A percentile compares a stretch with the other conserved stretches of the same genome.
These are phyloP conservation scores for Dipodomys ordii DNA, from an alignment of 2,113 vertebrate genomes.

Conservation along the genomic window DNA sequence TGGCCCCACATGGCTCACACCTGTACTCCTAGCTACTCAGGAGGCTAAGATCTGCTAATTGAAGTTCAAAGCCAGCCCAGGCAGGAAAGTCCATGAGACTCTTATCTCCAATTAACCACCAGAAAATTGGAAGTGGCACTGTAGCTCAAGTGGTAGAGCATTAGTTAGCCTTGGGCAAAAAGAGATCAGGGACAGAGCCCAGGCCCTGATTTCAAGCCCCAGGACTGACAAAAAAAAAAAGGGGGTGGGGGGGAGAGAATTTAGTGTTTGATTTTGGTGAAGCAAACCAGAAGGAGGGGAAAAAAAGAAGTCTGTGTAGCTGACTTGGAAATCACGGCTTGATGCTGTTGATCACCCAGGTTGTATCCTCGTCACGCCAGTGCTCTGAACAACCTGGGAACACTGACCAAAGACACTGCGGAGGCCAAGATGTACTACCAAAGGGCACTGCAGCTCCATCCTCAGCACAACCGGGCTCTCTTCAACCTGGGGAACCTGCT, in stretches of 20 bases:
- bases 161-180: no score
- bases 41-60: no score
- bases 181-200: no score
- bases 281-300: not conserved
- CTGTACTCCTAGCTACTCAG: no score
- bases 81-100: no score
- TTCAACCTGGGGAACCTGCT: slow-evolving; percentile 98
- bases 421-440: slow-evolving; percentile 95
- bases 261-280: not conserved
- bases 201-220: no score
- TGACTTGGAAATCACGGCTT: not conserved
- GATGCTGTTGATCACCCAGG: slow-evolving; percentile 80
- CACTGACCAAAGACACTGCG: slow-evolving; percentile 89
- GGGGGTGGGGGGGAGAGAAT: not conserved
- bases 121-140: no score
- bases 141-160: no score
- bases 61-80: no score
- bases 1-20: no score
- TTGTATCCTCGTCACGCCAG: slow-evolving; percentile 96
- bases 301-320: not conserved
- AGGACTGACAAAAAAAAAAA: no score
- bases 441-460: slow-evolving; percentile 93
- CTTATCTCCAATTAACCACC: no score
- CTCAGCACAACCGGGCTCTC: slow-evolving; percentile 97
- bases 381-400: slow-evolving; percentile 97